Percentiles rank a stretch among this genome's conserved stretches.
These are phyloP conservation scores for Holothuria leucospilota DNA, from an alignment of 53 echinoderm and acorn worm species.

Conservation along the genomic window DNA sequence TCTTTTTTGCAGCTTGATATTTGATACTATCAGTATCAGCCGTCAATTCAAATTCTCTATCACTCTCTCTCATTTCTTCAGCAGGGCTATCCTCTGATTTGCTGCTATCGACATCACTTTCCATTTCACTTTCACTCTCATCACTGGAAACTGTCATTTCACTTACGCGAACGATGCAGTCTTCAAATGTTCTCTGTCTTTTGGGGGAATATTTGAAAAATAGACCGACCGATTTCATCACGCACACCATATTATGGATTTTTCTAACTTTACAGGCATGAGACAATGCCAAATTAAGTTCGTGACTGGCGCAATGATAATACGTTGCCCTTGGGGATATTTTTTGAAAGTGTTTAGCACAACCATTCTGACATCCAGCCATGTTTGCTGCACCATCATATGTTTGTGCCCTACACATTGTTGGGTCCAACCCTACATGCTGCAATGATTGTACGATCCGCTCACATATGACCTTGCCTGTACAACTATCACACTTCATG, in stretches of 20 bases:
- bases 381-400: not conserved
- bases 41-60: not conserved
- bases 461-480: no score
- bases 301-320: slow-evolving; percentile 14
- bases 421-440: no score
- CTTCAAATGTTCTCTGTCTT: not conserved
- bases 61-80: not conserved
- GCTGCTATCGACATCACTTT: slow-evolving; percentile 4
- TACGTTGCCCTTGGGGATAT: not conserved
- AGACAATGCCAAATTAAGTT: not conserved
- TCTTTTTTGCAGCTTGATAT: not conserved
- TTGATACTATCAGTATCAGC: not conserved
- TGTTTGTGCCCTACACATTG: not conserved
- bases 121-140: not conserved
- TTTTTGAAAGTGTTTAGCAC: not conserved
- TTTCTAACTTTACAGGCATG: not conserved
- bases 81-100: not conserved
- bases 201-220: slow-evolving; percentile 22
- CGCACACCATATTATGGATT: not conserved
- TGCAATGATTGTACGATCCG: no score
- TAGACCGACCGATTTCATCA: not conserved
- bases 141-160: not conserved
- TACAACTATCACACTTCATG: no score
- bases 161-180: not conserved
- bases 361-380: not conserved